Evolutionary conservation across 2,797 vertebrate species (phyloP), one percentile per base, ranked within the genome.

Genomic region (Urocyon cinereoargenteus): DNA sequence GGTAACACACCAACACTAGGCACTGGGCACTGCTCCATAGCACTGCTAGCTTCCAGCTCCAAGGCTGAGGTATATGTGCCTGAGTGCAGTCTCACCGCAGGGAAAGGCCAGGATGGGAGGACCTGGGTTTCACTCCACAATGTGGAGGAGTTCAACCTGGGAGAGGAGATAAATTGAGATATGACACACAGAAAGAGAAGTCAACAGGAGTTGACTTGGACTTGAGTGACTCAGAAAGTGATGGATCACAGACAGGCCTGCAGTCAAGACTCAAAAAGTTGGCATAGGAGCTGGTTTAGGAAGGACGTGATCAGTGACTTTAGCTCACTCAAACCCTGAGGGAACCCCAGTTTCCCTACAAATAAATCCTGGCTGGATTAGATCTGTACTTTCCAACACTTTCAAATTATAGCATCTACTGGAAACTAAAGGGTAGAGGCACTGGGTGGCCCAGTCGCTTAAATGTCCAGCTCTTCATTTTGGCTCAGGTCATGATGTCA

Each of bases 231-330:
- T 49, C 84, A 45, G 40, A 82, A 26, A 61, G 61, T 31, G 34
- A n/a, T 10, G 5, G n/a, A 34, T 70, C 45, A 40, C 45, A 57
- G 28, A 62, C 45, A 57, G 28, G 57, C 31, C 66, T 40, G 10
- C 24, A 22, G 59, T 62, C 66, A 86, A 68, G 64, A 28, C 57
- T 89, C 79, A 55, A 68, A 72, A 55, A 87, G 49, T 59, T 88
- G 88, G 83, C 34, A 3, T 5, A 12, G 45, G 40, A 68, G 36
- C 24, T 24, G 4, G n/a, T 84, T 85, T 53, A 68, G 66, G 81
- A 57, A 85, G 75, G 77, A 92, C 77, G 59, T n/a, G 53, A 85
- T 75, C 77, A 45, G 34, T 82, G 78, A 92, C 16, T 72, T 85
- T 57, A 68, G 61, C 49, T 88, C 51, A 6, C 18, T 78, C 61